These are phyloP conservation scores for Spheniscus mendiculus DNA, from an alignment of 2,113 vertebrate genomes.

Conservation along the genomic window DNA sequence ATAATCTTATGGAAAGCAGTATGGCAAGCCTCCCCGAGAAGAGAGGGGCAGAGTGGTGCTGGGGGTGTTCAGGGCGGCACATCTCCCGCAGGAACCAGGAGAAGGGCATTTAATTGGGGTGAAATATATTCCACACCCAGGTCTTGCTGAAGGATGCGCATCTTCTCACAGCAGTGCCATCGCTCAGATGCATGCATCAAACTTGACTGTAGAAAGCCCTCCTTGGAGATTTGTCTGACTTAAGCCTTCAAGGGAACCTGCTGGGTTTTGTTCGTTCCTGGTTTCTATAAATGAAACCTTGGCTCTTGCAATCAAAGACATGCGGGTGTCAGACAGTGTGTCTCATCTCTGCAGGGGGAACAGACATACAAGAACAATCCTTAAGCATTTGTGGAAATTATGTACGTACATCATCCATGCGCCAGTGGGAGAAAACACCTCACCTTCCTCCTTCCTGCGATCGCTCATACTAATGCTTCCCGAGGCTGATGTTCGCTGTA, in stretches of 20 bases:
- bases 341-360: not conserved
- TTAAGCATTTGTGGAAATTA: not conserved
- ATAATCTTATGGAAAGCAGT: not conserved
- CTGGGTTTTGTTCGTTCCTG: not conserved
- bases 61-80: rapidly evolving
- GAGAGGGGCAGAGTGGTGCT: not conserved
- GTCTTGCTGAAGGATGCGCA: rapidly evolving
- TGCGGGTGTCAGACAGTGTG: not conserved
- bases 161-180: rapidly evolving
- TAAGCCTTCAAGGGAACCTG: not conserved
- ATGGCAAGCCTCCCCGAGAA: not conserved
- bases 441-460: not conserved
- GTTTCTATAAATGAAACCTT: not conserved
- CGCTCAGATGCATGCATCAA: not conserved
- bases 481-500: not conserved
- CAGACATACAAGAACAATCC: not conserved
- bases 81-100: rapidly evolving
- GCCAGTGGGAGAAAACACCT: not conserved
- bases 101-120: not conserved
- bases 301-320: not conserved
- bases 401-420: not conserved
- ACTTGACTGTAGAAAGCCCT: not conserved
- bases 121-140: not conserved
- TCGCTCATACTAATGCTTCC: not conserved
- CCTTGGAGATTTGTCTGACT: not conserved